Conservation (phyloP, 1,140 invertebrate species). For the Papilio glaucus region DNA sequence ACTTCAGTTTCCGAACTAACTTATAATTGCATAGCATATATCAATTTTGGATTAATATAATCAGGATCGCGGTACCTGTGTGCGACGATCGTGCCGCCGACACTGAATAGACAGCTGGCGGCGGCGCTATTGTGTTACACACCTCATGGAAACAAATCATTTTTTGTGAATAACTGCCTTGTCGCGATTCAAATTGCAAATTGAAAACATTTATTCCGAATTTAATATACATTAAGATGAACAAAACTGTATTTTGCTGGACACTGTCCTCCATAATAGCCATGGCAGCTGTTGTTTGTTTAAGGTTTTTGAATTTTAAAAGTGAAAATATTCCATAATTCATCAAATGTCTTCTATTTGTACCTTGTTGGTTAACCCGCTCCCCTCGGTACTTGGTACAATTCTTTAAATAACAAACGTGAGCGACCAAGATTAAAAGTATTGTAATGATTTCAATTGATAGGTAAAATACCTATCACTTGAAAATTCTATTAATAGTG, state of each 20-base stretch:
- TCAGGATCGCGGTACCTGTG: neutral
- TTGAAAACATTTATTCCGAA: slow-evolving; percentile 34
- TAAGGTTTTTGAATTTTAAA: slow-evolving; percentile 7
- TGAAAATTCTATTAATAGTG: too few species aligned
- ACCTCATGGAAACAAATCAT: slow-evolving; percentile 21
- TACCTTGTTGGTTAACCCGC: neutral
- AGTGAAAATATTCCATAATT: slow-evolving; percentile 16
- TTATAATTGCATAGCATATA: slow-evolving; percentile 1
- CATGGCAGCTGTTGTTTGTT: slow-evolving; percentile 8
- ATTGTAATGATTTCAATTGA: too few species aligned
- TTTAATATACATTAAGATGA: slow-evolving; percentile 22
- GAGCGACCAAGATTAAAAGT: neutral
- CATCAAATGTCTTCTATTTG: neutral
- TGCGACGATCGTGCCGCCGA: neutral
- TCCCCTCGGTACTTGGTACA: too few species aligned
- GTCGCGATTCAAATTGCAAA: slow-evolving; percentile 16
- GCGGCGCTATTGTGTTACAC: slow-evolving; percentile 18
- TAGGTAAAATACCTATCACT: too few species aligned
- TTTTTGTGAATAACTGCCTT: slow-evolving; percentile 17
- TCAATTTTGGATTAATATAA: neutral
- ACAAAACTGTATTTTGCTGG: slow-evolving; percentile 19
- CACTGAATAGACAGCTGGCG: slow-evolving; percentile 20
- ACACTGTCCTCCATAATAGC: slow-evolving; percentile 3
- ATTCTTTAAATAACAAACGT: neutral
- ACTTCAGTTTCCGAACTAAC: too few species aligned